A percentile compares a stretch with the other conserved stretches of the same genome.
These are phyloP conservation scores for Eugnorisma glareosa DNA, from an alignment of 2,888 invertebrate species.

Conservation along the genomic window DNA sequence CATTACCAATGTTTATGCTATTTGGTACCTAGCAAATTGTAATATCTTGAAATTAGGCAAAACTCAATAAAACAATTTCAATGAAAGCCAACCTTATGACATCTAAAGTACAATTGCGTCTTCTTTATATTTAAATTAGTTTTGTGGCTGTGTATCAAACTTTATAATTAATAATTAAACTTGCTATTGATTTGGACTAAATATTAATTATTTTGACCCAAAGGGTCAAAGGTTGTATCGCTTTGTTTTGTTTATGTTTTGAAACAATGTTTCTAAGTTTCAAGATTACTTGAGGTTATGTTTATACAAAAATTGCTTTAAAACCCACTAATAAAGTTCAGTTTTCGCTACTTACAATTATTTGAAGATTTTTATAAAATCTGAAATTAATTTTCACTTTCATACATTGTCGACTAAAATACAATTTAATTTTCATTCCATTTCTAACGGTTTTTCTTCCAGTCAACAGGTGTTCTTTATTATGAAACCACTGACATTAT, in stretches of 20 bases:
- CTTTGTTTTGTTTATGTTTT: neutral
- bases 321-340: neutral
- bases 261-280: neutral
- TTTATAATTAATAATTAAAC: neutral
- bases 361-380: neutral
- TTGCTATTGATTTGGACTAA: neutral
- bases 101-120: neutral
- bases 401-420: too few relatives aligned
- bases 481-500: neutral
- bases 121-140: neutral
- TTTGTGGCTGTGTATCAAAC: neutral
- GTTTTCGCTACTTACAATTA: neutral
- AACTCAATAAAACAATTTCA: neutral
- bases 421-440: neutral
- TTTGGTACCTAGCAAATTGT: neutral
- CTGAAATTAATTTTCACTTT: neutral
- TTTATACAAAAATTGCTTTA: neutral
- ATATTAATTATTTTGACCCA: conserved; percentile 11
- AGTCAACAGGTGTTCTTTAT: neutral
- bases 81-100: neutral
- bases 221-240: conserved; percentile 28
- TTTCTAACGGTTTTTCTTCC: neutral
- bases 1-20: neutral
- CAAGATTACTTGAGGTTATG: neutral
- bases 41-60: neutral